Base-by-base conservation (phyloP, 2,113 vertebrate species). In the Planiliza haematocheilus region DNA sequence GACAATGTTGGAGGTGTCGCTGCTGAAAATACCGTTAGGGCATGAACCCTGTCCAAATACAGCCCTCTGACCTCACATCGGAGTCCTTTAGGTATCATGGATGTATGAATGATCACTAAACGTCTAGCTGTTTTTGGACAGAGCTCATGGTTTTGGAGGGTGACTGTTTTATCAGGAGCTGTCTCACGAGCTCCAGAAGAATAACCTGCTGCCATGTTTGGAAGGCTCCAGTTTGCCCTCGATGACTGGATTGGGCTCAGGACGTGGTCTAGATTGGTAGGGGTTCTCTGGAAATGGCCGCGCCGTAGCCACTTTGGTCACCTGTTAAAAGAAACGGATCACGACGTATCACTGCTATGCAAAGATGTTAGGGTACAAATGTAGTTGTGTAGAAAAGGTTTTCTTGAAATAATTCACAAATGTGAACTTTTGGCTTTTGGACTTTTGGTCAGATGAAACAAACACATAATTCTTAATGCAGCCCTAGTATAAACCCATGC, bases 231-330 rank as follows among this genome's bases (percentile, higher is more conserved):
- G 91, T 5, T 96, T 94, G 24, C 92, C 95, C 71, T 97, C 94
- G 0, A 62, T 78, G 61, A 74, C 79, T 0, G 93, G 87, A 78
- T 95, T 98, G 80, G 97, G 95, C 75, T 96, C 94, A 1, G 98
- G 97, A 59, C 95, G 94, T 34, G 93, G 53, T 70, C 95, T 93
- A 61, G 97, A 98, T 73, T 96, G 94, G 89, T 96, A 97, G 3
- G 89, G 88, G 82, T 99, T 97, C 89, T 97, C 96, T 2, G 97
- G 97, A 18, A 95, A 5, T 56, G 97, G 93, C 38, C 97, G 94
- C 1, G 93, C 72, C 46, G 97, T 99, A 56, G 95, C 84, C 93
- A 99, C 97, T 94, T 99, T 99, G 1, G 98, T 99, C 84, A 98
- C 95, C 98, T 99, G 85, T 0, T 2, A 79, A 61, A n/a, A 60